Percentiles rank a stretch among this genome's conserved stretches.
phyloP scores from a whole-genome alignment of 2,797 vertebrate species.

The Neoniphon sammara region DNA sequence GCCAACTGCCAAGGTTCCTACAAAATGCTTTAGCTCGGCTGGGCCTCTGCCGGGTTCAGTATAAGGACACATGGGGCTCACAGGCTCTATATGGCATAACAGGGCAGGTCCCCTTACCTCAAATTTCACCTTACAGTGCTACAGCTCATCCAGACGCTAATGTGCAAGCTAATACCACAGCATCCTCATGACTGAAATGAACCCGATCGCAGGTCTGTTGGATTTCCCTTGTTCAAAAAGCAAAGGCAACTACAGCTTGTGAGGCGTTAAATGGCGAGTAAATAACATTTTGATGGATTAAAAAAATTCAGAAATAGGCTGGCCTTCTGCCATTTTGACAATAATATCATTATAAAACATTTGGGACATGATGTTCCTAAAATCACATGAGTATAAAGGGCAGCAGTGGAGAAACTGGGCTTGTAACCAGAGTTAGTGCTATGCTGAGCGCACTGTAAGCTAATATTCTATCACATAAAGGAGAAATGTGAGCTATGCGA shows the following conservation, averaged over 20 bases:
- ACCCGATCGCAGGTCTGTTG: background rate
- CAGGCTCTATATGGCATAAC: constrained; percentile 33
- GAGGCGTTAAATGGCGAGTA: background rate
- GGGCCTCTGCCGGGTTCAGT: constrained; percentile 47
- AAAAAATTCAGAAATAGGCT: background rate
- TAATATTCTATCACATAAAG: constrained; percentile 60
- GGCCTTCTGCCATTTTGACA: constrained; percentile 3
- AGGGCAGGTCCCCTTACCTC: constrained; percentile 28
- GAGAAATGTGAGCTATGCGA: constrained; percentile 65
- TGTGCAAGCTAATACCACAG: constrained; percentile 25
- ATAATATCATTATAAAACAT: constrained; percentile 25
- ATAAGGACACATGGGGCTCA: constrained; percentile 52
- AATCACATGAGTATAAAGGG: constrained; percentile 6
- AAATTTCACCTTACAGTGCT: constrained; percentile 25
- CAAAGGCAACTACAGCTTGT: background rate
- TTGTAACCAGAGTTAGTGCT: constrained; percentile 28
- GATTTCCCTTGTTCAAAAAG: constrained; percentile 14
- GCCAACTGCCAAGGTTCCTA: constrained; percentile 38
- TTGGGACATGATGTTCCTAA: constrained; percentile 24
- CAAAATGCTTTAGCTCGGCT: constrained; percentile 36
- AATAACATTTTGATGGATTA: constrained; percentile 11
- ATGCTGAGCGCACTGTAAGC: constrained; percentile 48
- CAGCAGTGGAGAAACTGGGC: constrained; percentile 30
- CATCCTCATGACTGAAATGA: constrained; percentile 6
- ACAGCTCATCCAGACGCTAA: background rate